phyloP scores from a whole-genome alignment of 2,797 vertebrate genomes.

The Chaunax sp. region DNA sequence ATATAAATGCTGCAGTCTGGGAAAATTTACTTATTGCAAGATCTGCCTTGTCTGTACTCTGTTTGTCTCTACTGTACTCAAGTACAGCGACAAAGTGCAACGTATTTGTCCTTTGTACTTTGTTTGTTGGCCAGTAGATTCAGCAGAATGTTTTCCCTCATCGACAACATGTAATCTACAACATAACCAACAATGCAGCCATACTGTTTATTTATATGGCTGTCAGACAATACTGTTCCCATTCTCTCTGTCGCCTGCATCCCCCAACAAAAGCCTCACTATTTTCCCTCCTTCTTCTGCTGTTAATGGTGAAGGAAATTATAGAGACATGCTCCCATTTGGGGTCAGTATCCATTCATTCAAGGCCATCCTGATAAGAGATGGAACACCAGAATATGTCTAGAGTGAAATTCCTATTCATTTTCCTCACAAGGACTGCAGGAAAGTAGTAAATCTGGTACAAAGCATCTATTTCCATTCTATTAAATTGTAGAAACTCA shows the following conservation, averaged over 20 bases:
- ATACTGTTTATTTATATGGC: not conserved
- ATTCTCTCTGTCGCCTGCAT: not conserved
- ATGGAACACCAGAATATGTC: not conserved
- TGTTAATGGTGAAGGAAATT: not conserved
- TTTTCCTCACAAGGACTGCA: not conserved
- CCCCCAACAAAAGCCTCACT: not conserved
- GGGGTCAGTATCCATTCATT: not conserved
- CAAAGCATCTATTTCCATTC: not conserved
- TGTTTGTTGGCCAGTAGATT: too few species aligned
- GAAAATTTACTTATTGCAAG: too few species aligned
- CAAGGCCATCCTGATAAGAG: not conserved
- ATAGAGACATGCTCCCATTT: not conserved
- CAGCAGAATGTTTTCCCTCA: too few species aligned
- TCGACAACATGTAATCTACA: not conserved
- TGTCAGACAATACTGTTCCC: not conserved
- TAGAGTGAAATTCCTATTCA: not conserved
- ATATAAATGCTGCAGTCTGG: too few species aligned
- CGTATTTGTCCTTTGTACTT: too few species aligned
- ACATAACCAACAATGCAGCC: not conserved
- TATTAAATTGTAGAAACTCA: not conserved
- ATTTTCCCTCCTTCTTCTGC: not conserved
- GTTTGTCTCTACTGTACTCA: too few species aligned
- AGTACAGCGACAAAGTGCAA: too few species aligned
- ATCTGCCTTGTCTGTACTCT: too few species aligned
- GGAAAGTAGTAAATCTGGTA: not conserved